Evolutionary conservation across 2,888 invertebrate genomes (phyloP).

Genomic region (Acrocera orbiculus): DNA sequence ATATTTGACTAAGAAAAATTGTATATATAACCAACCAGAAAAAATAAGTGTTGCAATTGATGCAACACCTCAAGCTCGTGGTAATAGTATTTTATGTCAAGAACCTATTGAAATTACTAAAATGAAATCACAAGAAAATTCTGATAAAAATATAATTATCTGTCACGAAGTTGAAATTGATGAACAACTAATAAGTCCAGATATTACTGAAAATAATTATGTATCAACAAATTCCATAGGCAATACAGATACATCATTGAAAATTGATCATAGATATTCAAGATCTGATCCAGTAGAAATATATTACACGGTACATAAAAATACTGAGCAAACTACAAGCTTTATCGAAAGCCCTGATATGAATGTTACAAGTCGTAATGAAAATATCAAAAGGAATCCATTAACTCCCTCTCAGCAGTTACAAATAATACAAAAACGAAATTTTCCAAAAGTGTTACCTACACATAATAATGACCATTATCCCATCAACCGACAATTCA

Average conservation of each 20-base stretch:
- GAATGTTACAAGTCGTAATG: conserved; percentile 58
- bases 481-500: conserved; percentile 18
- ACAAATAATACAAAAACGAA: conserved; percentile 52
- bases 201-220: conserved; percentile 1
- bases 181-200: conserved; percentile 18
- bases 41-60: conserved; percentile 64
- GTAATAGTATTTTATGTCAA: conserved; percentile 53
- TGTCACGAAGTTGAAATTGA: conserved; percentile 29
- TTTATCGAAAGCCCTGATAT: conserved; percentile 37
- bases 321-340: conserved; percentile 32
- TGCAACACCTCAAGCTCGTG: conserved; percentile 57
- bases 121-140: conserved; percentile 17
- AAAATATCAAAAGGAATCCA: conserved; percentile 27
- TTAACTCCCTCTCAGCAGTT: conserved; percentile 53
- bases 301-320: conserved; percentile 20
- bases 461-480: too few relatives aligned
- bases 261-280: conserved; percentile 45
- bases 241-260: conserved; percentile 9
- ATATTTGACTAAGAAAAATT: conserved; percentile 25
- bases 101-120: conserved; percentile 59
- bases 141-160: conserved; percentile 23
- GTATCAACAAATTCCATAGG: conserved; percentile 12
- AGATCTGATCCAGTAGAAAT: conserved; percentile 51
- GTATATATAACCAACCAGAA: conserved; percentile 36
- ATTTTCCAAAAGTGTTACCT: conserved; percentile 74